Percentiles rank a stretch among this genome's conserved stretches.
Conservation (phyloP, 1,140 invertebrate species). For the Diploscapter pachys region DNA sequence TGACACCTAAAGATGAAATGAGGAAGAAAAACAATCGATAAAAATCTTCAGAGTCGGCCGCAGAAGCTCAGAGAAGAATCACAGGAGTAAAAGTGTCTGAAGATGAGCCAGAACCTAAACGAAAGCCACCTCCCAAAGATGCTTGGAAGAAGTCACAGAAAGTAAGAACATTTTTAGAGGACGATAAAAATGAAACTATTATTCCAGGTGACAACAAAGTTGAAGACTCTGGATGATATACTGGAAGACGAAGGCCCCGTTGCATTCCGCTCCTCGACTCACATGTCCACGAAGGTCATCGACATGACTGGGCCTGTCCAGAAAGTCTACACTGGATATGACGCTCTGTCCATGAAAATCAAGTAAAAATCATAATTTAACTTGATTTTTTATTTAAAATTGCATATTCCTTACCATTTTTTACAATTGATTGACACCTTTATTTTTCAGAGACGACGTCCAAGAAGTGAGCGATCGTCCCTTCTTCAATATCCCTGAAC, state of each 20-base stretch:
- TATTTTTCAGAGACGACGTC: conserved; percentile 18
- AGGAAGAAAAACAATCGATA: conserved; percentile 15
- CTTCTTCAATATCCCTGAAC: conserved; percentile 74
- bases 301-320: conserved; percentile 96
- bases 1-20: too few species aligned
- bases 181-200: neutral
- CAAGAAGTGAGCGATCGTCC: conserved; percentile 41
- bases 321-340: conserved; percentile 73
- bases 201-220: conserved; percentile 71
- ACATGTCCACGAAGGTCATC: conserved; percentile 71
- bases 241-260: conserved; percentile 72
- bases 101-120: conserved; percentile 36
- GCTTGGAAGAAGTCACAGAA: conserved; percentile 53
- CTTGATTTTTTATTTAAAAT: neutral
- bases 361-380: conserved; percentile 3
- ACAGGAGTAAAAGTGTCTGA: neutral
- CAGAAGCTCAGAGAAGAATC: conserved; percentile 47
- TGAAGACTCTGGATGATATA: conserved; percentile 86
- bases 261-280: conserved; percentile 28
- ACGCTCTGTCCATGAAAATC: conserved; percentile 46
- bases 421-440: neutral
- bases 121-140: conserved; percentile 31
- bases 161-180: neutral
- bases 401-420: neutral
- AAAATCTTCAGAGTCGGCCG: conserved; percentile 48